Evolutionary conservation across 1,140 invertebrate species (phyloP), one percentile per base, ranked within the genome.

Genomic region (Bombus pyrosoma): DNA sequence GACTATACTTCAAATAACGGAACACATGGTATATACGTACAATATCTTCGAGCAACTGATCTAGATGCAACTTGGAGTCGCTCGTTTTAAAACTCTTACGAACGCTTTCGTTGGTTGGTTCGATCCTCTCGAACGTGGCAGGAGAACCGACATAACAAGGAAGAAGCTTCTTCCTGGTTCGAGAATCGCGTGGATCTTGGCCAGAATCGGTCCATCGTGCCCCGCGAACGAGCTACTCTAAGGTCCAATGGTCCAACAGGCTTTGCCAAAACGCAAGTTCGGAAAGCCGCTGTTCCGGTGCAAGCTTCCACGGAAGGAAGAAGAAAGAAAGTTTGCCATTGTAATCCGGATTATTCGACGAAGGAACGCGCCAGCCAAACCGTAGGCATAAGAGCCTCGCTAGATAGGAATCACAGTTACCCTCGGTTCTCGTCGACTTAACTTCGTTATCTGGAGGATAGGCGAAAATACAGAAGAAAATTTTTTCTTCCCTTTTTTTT

Each of bases 191-290:
- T 75, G 83, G 82, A 84, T 71, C 15, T 43, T 28, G 32, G 73
- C 82, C 82, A 84, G 82, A 69, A 78, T 79, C 82, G 64, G 18
- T 43, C 57, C 32, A 76, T 83, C 73, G 72, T 76, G 69, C 28
- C 43, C 34, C 59, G 72, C n/a, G 71, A 76, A 72, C 75, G 82
- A 79, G 66, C 64, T 41, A 57, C 59, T 76, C 62, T 32, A 83
- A 41, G 32, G 73, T 66, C 73, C 81, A 79, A 84, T 69, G 76
- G 76, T 62, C 68, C 76, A 68, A 34, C 22, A 22, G 39, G 64
- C 83, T 79, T 59, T 84, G 83, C 83, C 83, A 79, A 84, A 84
- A 84, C 83, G 53, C 66, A 53, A 84, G 75, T 79, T 79, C 68
- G 25, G 13, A 79, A 47, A 62, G 47, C 43, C 32, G 39, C 22